These are phyloP conservation scores for Indri indri DNA, from an alignment of 2,113 vertebrate species.

Conservation along the genomic window DNA sequence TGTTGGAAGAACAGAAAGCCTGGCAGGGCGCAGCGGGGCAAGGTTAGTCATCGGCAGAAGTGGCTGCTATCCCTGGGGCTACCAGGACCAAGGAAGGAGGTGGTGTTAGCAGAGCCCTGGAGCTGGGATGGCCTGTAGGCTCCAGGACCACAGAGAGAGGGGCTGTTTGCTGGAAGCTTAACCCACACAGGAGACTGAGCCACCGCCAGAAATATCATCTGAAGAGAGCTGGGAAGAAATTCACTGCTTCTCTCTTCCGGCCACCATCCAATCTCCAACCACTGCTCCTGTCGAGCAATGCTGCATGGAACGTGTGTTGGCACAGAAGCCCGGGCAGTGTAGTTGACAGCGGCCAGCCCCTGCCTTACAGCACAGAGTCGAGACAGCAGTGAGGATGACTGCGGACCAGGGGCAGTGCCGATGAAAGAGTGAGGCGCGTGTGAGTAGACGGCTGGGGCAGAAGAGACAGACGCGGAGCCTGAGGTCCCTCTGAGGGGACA, in stretches of 20 bases:
- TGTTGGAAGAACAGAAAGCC: background rate
- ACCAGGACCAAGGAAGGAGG: background rate
- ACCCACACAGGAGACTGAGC: background rate
- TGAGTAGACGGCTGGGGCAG: background rate
- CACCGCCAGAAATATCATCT: background rate
- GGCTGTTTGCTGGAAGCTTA: background rate
- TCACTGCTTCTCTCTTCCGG: background rate
- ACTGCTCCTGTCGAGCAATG: background rate
- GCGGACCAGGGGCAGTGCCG: background rate
- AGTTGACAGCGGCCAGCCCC: background rate
- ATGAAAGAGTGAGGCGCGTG: background rate
- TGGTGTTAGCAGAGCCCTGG: background rate
- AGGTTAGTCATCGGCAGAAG: background rate
- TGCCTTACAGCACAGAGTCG: background rate
- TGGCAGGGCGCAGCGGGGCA: background rate
- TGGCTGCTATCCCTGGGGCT: no score
- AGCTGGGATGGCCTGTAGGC: no score
- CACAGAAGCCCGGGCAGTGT: background rate
- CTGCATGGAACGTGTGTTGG: background rate
- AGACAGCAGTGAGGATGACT: background rate
- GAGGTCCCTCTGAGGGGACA: background rate
- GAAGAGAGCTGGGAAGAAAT: background rate
- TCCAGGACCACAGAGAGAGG: fast-evolving
- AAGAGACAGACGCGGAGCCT: background rate
- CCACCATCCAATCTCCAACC: background rate